Evolutionary conservation across 1,140 invertebrate species (phyloP).

Genomic region (Chrysoperla carnea): DNA sequence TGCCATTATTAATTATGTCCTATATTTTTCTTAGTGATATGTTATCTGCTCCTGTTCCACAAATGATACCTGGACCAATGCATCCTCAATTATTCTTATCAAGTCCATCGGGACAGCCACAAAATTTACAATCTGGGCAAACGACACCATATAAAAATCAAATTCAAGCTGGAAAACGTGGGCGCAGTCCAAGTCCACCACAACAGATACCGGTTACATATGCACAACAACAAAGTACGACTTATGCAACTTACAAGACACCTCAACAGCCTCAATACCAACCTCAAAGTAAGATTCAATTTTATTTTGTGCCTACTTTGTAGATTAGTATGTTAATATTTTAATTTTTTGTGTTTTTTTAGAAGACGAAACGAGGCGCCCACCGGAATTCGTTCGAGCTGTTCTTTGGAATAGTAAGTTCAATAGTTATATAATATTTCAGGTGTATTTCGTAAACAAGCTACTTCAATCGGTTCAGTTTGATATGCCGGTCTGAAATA

Average conservation of each 20-base stretch:
- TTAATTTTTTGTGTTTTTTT: conserved; percentile 27
- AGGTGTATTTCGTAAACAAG: background rate
- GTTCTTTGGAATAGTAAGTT: conserved; percentile 70
- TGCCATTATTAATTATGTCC: conserved; percentile 1
- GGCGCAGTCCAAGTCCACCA: conserved; percentile 47
- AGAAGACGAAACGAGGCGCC: conserved; percentile 61
- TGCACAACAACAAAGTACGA: conserved; percentile 30
- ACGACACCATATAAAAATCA: conserved; percentile 26
- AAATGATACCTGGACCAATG: conserved; percentile 33
- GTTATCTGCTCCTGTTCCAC: conserved; percentile 22
- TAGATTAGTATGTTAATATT: conserved; percentile 1
- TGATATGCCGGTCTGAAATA: too few species aligned
- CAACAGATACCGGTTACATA: conserved; percentile 23
- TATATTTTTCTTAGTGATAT: conserved; percentile 15
- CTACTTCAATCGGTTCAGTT: too few species aligned
- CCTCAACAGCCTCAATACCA: conserved; percentile 18
- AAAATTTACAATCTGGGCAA: conserved; percentile 25
- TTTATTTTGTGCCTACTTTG: conserved; percentile 4
- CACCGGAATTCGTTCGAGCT: conserved; percentile 46
- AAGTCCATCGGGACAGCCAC: conserved; percentile 22
- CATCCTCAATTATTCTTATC: conserved; percentile 29
- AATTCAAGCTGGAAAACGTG: conserved; percentile 33
- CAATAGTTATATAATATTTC: background rate
- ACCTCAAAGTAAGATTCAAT: conserved; percentile 24
- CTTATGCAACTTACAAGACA: conserved; percentile 24